Evolutionary conservation across 2,113 vertebrate genomes (phyloP).

Genomic region (Struthidea cinerea): DNA sequence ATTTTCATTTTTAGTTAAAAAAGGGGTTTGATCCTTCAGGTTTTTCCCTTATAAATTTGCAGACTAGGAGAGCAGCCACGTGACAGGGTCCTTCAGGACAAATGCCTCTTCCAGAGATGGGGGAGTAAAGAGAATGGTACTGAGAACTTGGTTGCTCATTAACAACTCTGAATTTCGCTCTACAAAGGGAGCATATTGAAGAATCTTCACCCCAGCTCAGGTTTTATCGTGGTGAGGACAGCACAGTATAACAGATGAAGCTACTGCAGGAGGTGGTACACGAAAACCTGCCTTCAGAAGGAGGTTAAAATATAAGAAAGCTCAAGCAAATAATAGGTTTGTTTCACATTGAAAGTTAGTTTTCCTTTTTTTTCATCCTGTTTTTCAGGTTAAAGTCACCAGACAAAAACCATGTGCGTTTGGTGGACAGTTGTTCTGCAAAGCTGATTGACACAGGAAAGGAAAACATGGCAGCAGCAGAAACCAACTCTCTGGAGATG

Average conservation of each 20-base stretch:
- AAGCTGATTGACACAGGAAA: not conserved
- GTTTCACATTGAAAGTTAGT: not conserved
- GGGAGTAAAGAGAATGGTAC: not conserved
- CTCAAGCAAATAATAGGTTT: not conserved
- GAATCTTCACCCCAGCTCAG: not conserved
- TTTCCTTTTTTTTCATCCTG: not conserved
- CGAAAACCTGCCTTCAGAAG: not conserved
- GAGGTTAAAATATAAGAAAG: not conserved
- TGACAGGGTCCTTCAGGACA: not conserved
- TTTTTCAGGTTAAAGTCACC: not conserved
- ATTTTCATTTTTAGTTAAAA: not conserved
- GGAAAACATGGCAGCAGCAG: not conserved
- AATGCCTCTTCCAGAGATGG: not conserved
- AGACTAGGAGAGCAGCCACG: not conserved
- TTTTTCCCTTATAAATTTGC: not conserved
- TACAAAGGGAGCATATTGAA: not conserved
- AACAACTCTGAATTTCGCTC: not conserved
- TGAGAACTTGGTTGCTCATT: not conserved
- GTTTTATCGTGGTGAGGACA: not conserved
- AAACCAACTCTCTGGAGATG: not conserved
- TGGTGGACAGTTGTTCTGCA: not conserved
- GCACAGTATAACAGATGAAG: not conserved
- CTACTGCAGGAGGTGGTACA: not conserved
- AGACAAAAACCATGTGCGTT: not conserved
- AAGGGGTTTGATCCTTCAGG: not conserved